A percentile compares a stretch with the other conserved stretches of the same genome.
phyloP scores from a whole-genome alignment of 37 sponge, comb jelly and placozoan species.

The Axinella damicornis region DNA sequence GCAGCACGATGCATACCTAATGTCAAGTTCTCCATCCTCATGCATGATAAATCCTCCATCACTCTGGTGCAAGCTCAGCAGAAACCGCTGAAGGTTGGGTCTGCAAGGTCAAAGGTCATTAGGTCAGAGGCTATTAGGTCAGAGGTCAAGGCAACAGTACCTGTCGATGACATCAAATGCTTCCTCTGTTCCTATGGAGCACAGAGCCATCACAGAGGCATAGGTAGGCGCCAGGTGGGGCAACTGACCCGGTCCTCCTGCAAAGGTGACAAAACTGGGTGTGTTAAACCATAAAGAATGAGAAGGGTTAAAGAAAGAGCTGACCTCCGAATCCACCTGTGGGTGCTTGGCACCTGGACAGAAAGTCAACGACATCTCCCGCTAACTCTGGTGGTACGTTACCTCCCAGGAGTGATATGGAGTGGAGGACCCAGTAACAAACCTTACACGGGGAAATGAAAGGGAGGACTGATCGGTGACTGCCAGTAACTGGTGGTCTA shows the following conservation, averaged over 20 bases:
- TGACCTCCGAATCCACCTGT: constrained; percentile 92
- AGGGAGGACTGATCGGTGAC: too few relatives aligned
- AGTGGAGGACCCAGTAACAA: constrained; percentile 95
- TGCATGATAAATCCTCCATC: constrained; percentile 96
- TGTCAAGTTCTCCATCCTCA: constrained; percentile 94
- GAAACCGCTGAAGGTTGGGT: constrained; percentile 61
- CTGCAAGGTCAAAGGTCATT: not conserved
- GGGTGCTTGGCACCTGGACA: constrained; percentile 79
- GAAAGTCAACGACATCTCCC: constrained; percentile 71
- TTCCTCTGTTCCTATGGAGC: constrained; percentile 82
- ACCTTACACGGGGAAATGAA: too few relatives aligned
- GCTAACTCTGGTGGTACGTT: constrained; percentile 21
- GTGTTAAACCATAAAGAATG: too few relatives aligned
- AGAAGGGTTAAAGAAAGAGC: too few relatives aligned
- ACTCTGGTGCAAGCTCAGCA: constrained; percentile 70
- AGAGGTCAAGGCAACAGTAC: not conserved
- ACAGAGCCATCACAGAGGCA: constrained; percentile 92
- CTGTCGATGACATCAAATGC: constrained; percentile 85
- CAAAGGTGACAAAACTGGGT: too few relatives aligned
- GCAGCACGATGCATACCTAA: constrained; percentile 83
- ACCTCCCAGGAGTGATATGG: constrained; percentile 73
- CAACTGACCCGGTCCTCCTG: constrained; percentile 95
- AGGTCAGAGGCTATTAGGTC: too few relatives aligned
- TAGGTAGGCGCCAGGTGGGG: constrained; percentile 97
- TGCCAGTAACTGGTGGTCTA: too few relatives aligned